Base-by-base conservation (phyloP, 2,113 vertebrate genomes). In the Chlorodrepanis virens region DNA sequence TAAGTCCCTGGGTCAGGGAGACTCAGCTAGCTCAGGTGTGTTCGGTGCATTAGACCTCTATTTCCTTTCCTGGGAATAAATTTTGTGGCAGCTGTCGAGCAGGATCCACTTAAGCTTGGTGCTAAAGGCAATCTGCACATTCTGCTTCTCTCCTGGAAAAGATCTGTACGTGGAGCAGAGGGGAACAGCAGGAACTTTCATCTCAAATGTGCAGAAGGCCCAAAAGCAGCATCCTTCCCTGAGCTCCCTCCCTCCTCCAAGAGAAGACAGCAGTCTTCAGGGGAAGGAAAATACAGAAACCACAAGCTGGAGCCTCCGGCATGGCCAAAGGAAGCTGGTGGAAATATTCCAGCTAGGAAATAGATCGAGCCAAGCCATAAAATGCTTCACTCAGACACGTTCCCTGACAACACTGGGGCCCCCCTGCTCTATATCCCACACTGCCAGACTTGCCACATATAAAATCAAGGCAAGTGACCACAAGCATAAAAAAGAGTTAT, bases 401-500 rank as follows among this genome's bases (percentile, higher is more conserved):
- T 96, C 84, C 63, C 67, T 80, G 93, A 91, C 92, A 94, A 14
- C 45, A 63, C 90, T 6, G 8, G 61, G 87, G 84, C 63, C 79
- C 90, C 69, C 68, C 63, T 59, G 56, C 56, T 49, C 92, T 76
- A n/a, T 22, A 92, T 65, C 82, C 83, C 87, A 81, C 80, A 14
- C 87, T 72, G 77, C 79, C 72, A 92, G 94, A n/a, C 45, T 74
- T 23, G 60, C 76, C 90, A 67, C 90, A 90, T 59, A 18, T 82
- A 90, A 96, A 93, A 93, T 14, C 5, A 11, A 90, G 64, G 82
- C 90, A 83, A 90, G 82, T 78, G 83, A 95, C 90, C 90, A 77
- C 93, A 95, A 23, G 22, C 94, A 92, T 91, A 88, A 96, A 96
- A 81, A 86, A 92, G 92, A 96, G 69, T 95, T 96, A 95, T 89